These are phyloP conservation scores for Periphyllus acericola DNA, from an alignment of 2,888 invertebrate genomes.

Conservation along the genomic window DNA sequence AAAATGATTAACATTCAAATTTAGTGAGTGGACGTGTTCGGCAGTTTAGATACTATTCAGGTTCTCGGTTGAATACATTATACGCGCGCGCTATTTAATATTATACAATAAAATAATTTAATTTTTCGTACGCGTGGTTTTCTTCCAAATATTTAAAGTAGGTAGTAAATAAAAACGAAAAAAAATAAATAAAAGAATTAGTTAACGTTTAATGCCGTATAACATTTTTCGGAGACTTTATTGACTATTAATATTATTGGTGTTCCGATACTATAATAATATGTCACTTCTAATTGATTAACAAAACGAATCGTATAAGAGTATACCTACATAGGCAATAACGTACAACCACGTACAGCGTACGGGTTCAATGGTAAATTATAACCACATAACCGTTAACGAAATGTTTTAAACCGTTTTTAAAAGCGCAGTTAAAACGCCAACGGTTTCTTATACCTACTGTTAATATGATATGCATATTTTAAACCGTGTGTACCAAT, in stretches of 20 bases:
- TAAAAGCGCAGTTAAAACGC: neutral
- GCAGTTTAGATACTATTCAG: neutral
- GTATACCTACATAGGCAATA: too few relatives aligned
- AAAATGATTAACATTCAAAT: conserved; percentile 41
- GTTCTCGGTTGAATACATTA: conserved; percentile 28
- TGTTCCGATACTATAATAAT: too few relatives aligned
- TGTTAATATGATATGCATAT: neutral
- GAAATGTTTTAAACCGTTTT: neutral
- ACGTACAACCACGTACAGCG: too few relatives aligned
- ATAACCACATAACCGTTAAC: too few relatives aligned
- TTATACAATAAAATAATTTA: neutral
- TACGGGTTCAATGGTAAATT: too few relatives aligned
- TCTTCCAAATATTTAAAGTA: neutral
- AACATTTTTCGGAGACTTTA: too few relatives aligned
- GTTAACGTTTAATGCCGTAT: too few relatives aligned
- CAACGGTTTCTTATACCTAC: too few relatives aligned
- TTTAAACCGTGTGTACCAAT: neutral
- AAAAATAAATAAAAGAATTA: neutral
- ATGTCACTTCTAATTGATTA: too few relatives aligned
- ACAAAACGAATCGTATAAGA: too few relatives aligned
- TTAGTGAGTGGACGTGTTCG: conserved; percentile 5
- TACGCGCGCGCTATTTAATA: neutral
- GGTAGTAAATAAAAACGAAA: neutral
- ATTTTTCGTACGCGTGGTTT: neutral
- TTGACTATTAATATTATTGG: too few relatives aligned